A percentile compares a stretch with the other conserved stretches of the same genome.
Evolutionary conservation across 2,113 vertebrate species (phyloP).

Genomic region (Laterallus jamaicensis): DNA sequence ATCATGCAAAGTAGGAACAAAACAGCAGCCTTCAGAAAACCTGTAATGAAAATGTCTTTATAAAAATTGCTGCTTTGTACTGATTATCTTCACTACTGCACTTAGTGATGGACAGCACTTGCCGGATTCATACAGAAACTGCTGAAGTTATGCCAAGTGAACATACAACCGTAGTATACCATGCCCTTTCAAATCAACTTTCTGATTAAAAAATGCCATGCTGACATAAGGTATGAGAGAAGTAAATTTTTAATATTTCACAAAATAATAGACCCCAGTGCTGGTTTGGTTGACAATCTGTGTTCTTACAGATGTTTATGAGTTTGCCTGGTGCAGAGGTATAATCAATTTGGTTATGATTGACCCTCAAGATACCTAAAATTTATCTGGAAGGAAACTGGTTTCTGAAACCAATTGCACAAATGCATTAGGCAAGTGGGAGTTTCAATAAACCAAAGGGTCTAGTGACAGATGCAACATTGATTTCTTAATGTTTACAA

Average conservation of each 20-base stretch:
- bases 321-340: slow-evolving; percentile 58
- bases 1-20: neutral
- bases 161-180: neutral
- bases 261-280: slow-evolving; percentile 14
- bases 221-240: slow-evolving; percentile 49
- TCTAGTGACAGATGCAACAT: slow-evolving; percentile 68
- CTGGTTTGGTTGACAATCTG: slow-evolving; percentile 37
- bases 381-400: slow-evolving; percentile 70
- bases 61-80: neutral
- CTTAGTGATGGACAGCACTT: neutral
- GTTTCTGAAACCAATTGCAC: slow-evolving; percentile 69
- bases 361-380: slow-evolving; percentile 61
- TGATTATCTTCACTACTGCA: neutral
- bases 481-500: slow-evolving; percentile 74
- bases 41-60: neutral
- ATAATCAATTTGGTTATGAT: slow-evolving; percentile 64
- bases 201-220: slow-evolving; percentile 67
- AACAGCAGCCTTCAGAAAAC: neutral
- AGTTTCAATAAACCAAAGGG: slow-evolving; percentile 69
- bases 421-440: slow-evolving; percentile 71
- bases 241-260: slow-evolving; percentile 15
- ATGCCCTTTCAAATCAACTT: slow-evolving; percentile 68
- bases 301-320: slow-evolving; percentile 62
- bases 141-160: slow-evolving; percentile 31
- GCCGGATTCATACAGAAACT: neutral